Conservation (phyloP, 2,113 vertebrate species). For the Crotalus horridus region DNA sequence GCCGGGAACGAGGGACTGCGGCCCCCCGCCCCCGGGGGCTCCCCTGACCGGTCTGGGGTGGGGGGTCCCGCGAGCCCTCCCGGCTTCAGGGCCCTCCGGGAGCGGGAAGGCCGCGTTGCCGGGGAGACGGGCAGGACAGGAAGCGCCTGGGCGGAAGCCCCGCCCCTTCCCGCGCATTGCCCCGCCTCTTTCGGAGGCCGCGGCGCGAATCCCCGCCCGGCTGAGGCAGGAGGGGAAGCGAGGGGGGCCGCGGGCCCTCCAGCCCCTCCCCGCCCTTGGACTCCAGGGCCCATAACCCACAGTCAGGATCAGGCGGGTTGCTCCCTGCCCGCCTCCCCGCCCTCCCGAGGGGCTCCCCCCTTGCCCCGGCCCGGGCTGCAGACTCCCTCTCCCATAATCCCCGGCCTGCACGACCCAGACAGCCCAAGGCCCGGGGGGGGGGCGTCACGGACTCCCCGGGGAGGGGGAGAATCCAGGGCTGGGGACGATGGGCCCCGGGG, state of each 20-base stretch:
- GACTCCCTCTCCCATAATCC: background rate
- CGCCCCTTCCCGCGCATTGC: background rate
- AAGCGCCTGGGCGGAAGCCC: background rate
- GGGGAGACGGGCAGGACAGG: background rate
- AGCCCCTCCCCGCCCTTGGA: background rate
- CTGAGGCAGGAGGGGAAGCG: background rate
- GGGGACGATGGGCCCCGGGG: background rate
- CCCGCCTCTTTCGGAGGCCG: background rate
- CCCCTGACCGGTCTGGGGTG: too few relatives aligned
- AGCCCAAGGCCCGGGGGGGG: background rate
- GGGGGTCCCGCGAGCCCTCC: accelerated
- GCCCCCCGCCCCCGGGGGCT: background rate
- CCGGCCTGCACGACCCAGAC: background rate
- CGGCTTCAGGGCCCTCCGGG: too few relatives aligned
- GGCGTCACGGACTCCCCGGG: background rate
- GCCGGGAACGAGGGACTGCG: background rate
- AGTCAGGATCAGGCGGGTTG: background rate
- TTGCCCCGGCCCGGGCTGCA: background rate
- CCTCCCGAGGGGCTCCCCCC: background rate
- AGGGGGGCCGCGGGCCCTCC: background rate
- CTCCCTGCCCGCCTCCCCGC: background rate
- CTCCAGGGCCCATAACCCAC: background rate
- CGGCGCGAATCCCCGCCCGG: background rate
- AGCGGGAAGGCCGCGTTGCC: background rate
- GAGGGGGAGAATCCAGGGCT: background rate